Conservation (phyloP, 2,888 invertebrate species). For the Acanthopleura granulata region DNA sequence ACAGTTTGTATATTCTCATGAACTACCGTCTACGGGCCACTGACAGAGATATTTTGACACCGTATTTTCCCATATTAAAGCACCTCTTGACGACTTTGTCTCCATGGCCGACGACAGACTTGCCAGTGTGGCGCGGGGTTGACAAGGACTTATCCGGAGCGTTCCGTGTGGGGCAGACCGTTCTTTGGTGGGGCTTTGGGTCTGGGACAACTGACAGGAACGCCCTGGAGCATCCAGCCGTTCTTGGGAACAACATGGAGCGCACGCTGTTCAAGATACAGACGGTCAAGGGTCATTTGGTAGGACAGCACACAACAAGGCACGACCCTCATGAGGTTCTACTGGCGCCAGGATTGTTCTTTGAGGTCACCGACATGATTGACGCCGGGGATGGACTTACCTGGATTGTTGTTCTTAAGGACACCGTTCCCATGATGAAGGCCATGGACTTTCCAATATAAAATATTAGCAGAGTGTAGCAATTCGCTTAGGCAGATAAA, state of each 20-base stretch:
- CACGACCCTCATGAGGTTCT: background rate
- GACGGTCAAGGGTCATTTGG: background rate
- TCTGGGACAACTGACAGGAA: background rate
- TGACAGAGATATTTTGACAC: background rate
- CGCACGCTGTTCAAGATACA: background rate
- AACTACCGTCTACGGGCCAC: background rate
- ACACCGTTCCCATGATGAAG: background rate
- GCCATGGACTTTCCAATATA: background rate
- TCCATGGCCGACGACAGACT: background rate
- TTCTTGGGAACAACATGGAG: background rate
- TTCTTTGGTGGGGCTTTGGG: background rate
- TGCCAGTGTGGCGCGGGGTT: background rate
- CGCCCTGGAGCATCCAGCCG: background rate
- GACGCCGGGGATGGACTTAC: background rate
- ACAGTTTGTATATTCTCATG: background rate
- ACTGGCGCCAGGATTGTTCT: background rate
- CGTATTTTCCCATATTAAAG: background rate
- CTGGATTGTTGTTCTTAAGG: background rate
- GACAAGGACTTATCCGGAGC: background rate
- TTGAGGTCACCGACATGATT: background rate
- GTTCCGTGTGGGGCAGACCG: background rate
- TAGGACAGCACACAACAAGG: background rate
- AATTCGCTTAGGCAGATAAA: too few species aligned
- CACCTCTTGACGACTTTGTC: background rate
- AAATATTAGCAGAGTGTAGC: background rate